phyloP scores from a whole-genome alignment of 2,888 invertebrate species.

The Galeruca laticollis region DNA sequence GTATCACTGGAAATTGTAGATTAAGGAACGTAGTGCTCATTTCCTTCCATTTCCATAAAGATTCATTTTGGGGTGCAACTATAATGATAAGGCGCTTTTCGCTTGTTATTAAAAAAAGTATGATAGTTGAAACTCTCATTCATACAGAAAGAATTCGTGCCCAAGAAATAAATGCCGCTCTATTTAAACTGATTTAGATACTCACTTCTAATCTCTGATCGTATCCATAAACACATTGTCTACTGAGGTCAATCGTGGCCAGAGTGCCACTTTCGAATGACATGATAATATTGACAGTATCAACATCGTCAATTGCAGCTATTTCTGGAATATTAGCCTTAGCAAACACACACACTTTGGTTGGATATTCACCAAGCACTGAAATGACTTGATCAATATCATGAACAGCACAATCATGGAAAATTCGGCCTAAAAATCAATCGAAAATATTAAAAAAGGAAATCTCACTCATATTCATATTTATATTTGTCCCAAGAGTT shows the following conservation, averaged over 20 bases:
- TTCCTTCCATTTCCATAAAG: too few relatives aligned
- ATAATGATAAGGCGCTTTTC: too few relatives aligned
- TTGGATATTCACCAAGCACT: conserved; percentile 74
- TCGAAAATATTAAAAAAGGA: too few relatives aligned
- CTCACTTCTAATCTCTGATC: conserved; percentile 75
- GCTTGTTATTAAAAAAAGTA: too few relatives aligned
- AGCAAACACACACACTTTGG: conserved; percentile 70
- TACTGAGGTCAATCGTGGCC: conserved; percentile 74
- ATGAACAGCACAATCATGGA: conserved; percentile 78
- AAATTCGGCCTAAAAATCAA: conserved; percentile 71
- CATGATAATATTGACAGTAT: conserved; percentile 73
- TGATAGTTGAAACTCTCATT: too few relatives aligned
- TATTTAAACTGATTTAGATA: neutral
- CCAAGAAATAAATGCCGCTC: too few relatives aligned
- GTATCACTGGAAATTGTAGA: too few relatives aligned
- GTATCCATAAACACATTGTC: conserved; percentile 75
- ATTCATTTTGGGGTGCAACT: too few relatives aligned
- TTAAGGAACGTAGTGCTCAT: too few relatives aligned
- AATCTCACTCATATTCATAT: too few relatives aligned
- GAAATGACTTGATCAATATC: conserved; percentile 77
- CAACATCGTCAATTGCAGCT: conserved; percentile 73
- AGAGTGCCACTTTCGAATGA: conserved; percentile 75
- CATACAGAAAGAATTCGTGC: too few relatives aligned
- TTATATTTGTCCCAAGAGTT: too few relatives aligned
- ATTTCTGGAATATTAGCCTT: conserved; percentile 73